Conservation (phyloP, 2,888 invertebrate genomes). For the Gonocerus acuteangulatus region DNA sequence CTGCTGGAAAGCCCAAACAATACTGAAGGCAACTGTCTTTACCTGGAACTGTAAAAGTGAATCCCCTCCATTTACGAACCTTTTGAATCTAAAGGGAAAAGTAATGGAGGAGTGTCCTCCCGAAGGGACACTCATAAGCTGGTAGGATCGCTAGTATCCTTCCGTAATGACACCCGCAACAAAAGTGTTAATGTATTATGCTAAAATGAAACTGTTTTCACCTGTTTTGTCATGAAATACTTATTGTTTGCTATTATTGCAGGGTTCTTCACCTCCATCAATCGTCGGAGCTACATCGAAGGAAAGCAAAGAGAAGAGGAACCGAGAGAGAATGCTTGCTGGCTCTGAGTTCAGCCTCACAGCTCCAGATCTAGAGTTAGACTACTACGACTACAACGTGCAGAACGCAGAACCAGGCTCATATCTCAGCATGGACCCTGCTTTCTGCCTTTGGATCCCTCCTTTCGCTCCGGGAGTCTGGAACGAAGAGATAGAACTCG, state of each 20-base stretch:
- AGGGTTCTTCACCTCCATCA: slow-evolving; percentile 37
- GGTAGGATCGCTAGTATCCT: too few species aligned
- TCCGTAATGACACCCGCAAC: too few species aligned
- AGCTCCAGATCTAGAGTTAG: slow-evolving; percentile 69
- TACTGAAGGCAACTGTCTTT: too few species aligned
- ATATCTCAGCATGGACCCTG: slow-evolving; percentile 81
- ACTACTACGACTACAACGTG: slow-evolving; percentile 84
- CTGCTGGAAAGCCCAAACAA: too few species aligned
- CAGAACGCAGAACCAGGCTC: slow-evolving; percentile 77
- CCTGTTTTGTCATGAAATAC: too few species aligned
- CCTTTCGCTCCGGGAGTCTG: slow-evolving; percentile 46
- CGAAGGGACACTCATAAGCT: too few species aligned
- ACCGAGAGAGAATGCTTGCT: slow-evolving; percentile 60
- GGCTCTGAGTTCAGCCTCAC: slow-evolving; percentile 71
- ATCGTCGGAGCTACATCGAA: slow-evolving; percentile 43
- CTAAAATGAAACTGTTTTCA: too few species aligned
- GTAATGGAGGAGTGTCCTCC: too few species aligned
- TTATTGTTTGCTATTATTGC: slow-evolving; percentile 8
- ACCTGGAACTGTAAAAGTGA: too few species aligned
- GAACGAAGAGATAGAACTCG: slow-evolving; percentile 39
- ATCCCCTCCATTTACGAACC: too few species aligned
- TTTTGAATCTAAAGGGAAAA: too few species aligned
- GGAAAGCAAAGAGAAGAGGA: slow-evolving; percentile 70
- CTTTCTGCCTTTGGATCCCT: slow-evolving; percentile 80
- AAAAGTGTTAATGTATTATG: too few species aligned